These are phyloP conservation scores for Lymantria dispar DNA, from an alignment of 2,888 invertebrate genomes.

Conservation along the genomic window DNA sequence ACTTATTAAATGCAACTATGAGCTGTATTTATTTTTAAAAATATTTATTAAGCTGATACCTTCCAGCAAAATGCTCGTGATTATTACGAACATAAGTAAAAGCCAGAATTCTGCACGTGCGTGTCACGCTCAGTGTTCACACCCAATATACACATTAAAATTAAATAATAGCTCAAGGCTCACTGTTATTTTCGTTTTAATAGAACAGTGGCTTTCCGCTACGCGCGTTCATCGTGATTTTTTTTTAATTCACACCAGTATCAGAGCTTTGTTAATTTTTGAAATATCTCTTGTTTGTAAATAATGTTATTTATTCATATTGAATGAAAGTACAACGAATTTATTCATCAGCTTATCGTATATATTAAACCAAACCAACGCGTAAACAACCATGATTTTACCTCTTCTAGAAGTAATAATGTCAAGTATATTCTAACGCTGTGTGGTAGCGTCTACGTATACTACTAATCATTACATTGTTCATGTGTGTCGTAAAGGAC, in stretches of 20 bases:
- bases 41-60: slow-evolving; percentile 4
- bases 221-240: slow-evolving; percentile 23
- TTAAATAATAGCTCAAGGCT: slow-evolving; percentile 76
- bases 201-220: slow-evolving; percentile 45
- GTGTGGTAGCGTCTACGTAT: too few species aligned
- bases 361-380: too few species aligned
- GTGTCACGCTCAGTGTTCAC: slow-evolving; percentile 42
- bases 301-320: too few species aligned
- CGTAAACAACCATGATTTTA: too few species aligned
- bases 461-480: too few species aligned
- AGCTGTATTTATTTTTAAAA: too few species aligned
- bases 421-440: too few species aligned
- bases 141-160: slow-evolving; percentile 67
- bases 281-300: neutral
- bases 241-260: slow-evolving; percentile 21
- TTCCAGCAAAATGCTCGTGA: slow-evolving; percentile 22
- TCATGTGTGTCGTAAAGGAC: too few species aligned
- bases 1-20: too few species aligned
- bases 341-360: too few species aligned
- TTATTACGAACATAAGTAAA: slow-evolving; percentile 19
- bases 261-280: slow-evolving; percentile 2
- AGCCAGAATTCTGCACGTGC: slow-evolving; percentile 37
- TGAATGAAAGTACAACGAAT: too few species aligned
- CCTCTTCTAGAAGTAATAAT: too few species aligned
- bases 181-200: slow-evolving; percentile 66